Conservation (phyloP, 2,888 invertebrate species). For the Caenorhabditis sp. region DNA sequence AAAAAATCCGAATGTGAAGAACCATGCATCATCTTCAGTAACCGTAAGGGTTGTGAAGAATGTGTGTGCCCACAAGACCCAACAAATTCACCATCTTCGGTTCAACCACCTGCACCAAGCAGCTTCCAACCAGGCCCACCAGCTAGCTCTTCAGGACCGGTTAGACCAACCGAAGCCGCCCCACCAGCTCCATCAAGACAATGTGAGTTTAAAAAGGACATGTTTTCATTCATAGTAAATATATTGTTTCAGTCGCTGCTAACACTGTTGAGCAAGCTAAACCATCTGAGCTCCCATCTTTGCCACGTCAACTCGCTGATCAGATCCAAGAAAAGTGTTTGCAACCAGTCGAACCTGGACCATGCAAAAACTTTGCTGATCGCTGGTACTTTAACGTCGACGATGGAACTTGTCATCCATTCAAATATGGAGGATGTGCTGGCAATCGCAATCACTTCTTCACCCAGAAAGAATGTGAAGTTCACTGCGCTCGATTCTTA, state of each 20-base stretch:
- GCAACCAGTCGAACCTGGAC: slow-evolving; percentile 69
- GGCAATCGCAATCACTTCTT: slow-evolving; percentile 71
- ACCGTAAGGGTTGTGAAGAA: slow-evolving; percentile 65
- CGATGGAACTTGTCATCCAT: slow-evolving; percentile 65
- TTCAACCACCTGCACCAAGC: slow-evolving; percentile 35
- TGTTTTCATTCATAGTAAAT: not conserved
- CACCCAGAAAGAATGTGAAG: slow-evolving; percentile 68
- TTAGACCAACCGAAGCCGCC: slow-evolving; percentile 20
- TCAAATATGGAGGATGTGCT: slow-evolving; percentile 70
- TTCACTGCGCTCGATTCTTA: slow-evolving; percentile 69
- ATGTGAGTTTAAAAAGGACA: slow-evolving; percentile 14
- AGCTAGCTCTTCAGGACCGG: slow-evolving; percentile 36
- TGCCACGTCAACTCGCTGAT: slow-evolving; percentile 34
- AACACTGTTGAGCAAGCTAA: slow-evolving; percentile 13
- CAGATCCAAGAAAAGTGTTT: slow-evolving; percentile 67
- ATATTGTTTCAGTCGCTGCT: slow-evolving; percentile 23
- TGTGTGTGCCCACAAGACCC: slow-evolving; percentile 61
- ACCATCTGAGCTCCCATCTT: slow-evolving; percentile 10
- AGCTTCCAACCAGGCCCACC: slow-evolving; percentile 34
- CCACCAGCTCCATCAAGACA: slow-evolving; percentile 21
- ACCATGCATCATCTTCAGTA: slow-evolving; percentile 69
- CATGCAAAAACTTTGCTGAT: slow-evolving; percentile 66
- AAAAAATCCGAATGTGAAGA: slow-evolving; percentile 63
- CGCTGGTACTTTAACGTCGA: slow-evolving; percentile 70
- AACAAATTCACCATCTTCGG: slow-evolving; percentile 10